Base-by-base conservation (phyloP, 2,888 invertebrate genomes). In the Sphaerophoria taeniata region DNA sequence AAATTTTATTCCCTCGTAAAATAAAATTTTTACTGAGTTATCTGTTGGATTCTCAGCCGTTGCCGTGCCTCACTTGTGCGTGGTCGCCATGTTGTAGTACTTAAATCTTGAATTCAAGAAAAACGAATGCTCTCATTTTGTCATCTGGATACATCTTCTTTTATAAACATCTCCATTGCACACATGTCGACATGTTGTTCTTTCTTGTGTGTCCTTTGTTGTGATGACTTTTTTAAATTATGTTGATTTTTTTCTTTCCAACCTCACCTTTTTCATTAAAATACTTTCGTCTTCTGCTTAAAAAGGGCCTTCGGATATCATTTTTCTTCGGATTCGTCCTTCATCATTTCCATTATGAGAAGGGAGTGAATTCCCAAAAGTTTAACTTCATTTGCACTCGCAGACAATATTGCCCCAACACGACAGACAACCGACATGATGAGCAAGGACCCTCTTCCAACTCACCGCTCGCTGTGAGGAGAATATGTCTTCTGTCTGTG, bases 171-270 rank as follows among this genome's bases (percentile, higher is more conserved):
- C 63, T 9, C 14, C 47, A 63, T 33, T 24, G 24, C 31, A 31
- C 60, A 14, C 14, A 58, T 61, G 61, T 45, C n/a, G n/a, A 61
- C 45, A 47, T 63, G 14, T 33, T 63, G 3, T 31, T 61, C 3
- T 61, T 34, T 12, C n/a, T 31, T 53, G 24, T 53, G 4, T 6
- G 1, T 47, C 14, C 31, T 14, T 36, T 60, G 5, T 24, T 60
- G 24, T 60, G 39, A 43, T 65, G 49, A 65, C 65, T 65, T 65
- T 36, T 65, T 65, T 11, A 65, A 65, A 65, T 65, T 65, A 65
- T 49, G 65, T 65, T 65, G 65, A 65, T 65, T 65, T 65, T 24
- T 43, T 65, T 49, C 49, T 65, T 16, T 65, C 36, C 65, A 65
- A 49, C 43, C 14, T 65, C 34, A 65, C 47, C 65, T 65, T 65